Evolutionary conservation across 2,797 vertebrate species (phyloP), one percentile per base, ranked within the genome.

Genomic region (Myoxocephalus aenaeus): DNA sequence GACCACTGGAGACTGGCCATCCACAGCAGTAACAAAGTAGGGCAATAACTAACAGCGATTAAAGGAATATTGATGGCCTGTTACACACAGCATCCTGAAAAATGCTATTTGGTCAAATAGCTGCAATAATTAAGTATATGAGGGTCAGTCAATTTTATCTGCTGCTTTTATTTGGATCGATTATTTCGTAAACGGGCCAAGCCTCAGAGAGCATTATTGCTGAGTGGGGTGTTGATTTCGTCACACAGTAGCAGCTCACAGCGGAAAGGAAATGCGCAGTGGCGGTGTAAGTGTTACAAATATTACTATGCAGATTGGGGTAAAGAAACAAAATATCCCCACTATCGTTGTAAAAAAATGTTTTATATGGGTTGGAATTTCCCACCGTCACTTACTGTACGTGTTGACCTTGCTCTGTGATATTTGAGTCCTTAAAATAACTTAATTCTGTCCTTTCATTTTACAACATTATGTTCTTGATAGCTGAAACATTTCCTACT

Each of bases 61-160:
- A 96, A 94, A 95, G 94, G 94, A 93, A 95, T 95, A 96, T 97
- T 96, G 93, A 97, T 96, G 94, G 94, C 86, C 91, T 83, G 90
- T 96, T 96, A 96, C 96, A 96, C 93, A 88, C 56, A 0, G 88
- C 94, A 95, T 96, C 95, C 96, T 95, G 93, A 96, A 95, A 96
- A 95, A 96, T 90, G 89, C 93, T 92, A 94, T 94, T 95, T 94
- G 95, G 95, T 95, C 96, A 96, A 96, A 96, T 93, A 96, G 94
- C 92, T 92, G 94, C 95, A 94, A 97, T 97, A 96, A 96, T 97
- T 96, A 97, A 97, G 95, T 96, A 96, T 96, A 96, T 95, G 96
- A 96, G 95, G 95, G 95, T 94, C 94, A 94, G 94, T 96, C 96
- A 95, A 95, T 97, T 96, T 96, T 96, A 97, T 97, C 96, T 95